Conservation (phyloP, 2,797 vertebrate genomes). For the Anniella stebbinsi region DNA sequence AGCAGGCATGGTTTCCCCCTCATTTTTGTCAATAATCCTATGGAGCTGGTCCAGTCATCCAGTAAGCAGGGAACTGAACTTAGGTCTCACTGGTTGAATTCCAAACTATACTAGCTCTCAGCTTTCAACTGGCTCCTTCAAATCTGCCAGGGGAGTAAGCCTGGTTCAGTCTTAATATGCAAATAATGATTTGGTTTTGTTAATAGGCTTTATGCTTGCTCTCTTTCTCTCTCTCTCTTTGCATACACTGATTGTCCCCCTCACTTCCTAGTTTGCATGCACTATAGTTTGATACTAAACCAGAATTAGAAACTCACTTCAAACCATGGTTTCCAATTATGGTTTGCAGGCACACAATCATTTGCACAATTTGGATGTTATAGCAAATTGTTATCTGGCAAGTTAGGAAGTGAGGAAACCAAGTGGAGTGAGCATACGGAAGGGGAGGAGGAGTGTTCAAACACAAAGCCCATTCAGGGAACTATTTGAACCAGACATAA, state of each 20-base stretch:
- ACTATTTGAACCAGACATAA: constrained; percentile 27
- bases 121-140: background rate
- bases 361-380: background rate
- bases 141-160: background rate
- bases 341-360: background rate
- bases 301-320: background rate
- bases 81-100: constrained; percentile 2
- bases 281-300: background rate
- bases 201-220: background rate
- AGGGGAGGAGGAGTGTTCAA: background rate
- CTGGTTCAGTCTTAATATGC: background rate
- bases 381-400: background rate
- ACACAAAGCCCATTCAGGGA: constrained; percentile 20
- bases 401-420: background rate
- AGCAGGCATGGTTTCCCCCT: no score
- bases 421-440: background rate
- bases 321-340: background rate
- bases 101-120: background rate
- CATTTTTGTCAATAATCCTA: background rate
- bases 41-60: background rate
- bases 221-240: background rate
- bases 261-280: background rate
- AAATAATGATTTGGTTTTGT: background rate
- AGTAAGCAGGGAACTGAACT: background rate
- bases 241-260: background rate